Evolutionary conservation across 2,113 vertebrate genomes (phyloP), one percentile per base, ranked within the genome.

Genomic region (Ailurus styani): DNA sequence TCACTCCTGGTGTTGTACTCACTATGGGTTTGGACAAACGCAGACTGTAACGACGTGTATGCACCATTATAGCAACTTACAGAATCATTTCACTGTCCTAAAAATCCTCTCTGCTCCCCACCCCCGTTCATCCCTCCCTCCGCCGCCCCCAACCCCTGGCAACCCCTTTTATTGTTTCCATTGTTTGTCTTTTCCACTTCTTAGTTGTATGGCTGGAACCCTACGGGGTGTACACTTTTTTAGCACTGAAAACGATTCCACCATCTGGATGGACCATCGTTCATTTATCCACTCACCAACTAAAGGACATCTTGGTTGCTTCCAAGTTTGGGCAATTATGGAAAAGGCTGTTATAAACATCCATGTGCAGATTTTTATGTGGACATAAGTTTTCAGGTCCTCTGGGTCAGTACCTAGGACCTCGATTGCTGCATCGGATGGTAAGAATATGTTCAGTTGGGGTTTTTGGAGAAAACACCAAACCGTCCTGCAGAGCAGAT

Each of bases 371-470:
- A 27, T 6, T n/a, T 95, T 72, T 87, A 21, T 31, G 8, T 13
- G 60, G 45, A 11, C 14, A 0, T 31, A 60, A 11, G 13, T 64
- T 55, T 85, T 79, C 21, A 50, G 25, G 37, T 83, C 42, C 29
- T 66, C 21, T 42, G 75, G 40, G 31, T 18, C 42, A 72, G 87
- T 23, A 60, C 57, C 75, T 55, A 57, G 42, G 21, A 25, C 18
- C 45, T 37, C 0, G 7, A 42, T 11, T 17, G 9, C 20, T 10
- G 10, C 37, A 4, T 64, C 5, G 0, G 10, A 13, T 5, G 21
- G 11, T 13, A 17, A n/a, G 52, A 47, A 4, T 6, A 27, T 8
- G 34, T 42, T 47, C 15, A 18, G 50, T 64, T 72, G 57, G 25
- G 23, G 27, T 27, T 60, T 27, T 60, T 60, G 9, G 10, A 70